phyloP scores from a whole-genome alignment of 2,888 invertebrate genomes.

The Epsilonema sp. region DNA sequence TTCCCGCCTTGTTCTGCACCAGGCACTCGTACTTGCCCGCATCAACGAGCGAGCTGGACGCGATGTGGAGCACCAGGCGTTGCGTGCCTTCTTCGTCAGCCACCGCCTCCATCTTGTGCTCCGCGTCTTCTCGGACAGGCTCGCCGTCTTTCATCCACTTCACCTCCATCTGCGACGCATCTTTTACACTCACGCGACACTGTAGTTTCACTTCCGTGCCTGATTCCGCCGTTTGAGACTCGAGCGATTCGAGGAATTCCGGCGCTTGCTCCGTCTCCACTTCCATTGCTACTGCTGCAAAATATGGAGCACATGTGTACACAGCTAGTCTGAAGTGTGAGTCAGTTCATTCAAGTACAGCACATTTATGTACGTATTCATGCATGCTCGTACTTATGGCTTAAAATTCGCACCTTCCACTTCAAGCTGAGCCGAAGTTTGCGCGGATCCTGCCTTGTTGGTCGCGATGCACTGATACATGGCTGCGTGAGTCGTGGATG shows the following conservation, averaged over 20 bases:
- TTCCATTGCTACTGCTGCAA: background rate
- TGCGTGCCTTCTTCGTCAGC: too few species aligned
- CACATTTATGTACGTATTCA: too few species aligned
- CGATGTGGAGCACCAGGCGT: too few species aligned
- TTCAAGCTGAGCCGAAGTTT: background rate
- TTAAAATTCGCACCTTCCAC: too few species aligned
- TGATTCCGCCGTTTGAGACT: background rate
- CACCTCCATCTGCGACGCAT: too few species aligned
- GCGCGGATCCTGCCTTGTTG: background rate
- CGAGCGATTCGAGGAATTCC: background rate
- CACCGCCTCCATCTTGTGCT: too few species aligned
- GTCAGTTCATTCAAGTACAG: too few species aligned
- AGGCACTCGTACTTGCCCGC: conserved; percentile 21
- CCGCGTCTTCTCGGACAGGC: too few species aligned
- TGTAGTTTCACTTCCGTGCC: background rate
- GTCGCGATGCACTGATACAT: conserved; percentile 28
- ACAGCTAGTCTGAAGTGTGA: too few species aligned
- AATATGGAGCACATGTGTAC: too few species aligned
- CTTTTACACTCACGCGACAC: background rate
- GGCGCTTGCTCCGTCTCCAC: background rate
- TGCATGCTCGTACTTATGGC: too few species aligned
- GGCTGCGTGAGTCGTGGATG: conserved; percentile 39
- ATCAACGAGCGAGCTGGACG: too few species aligned
- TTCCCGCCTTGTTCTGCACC: conserved; percentile 17
- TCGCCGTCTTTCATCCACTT: background rate